Evolutionary conservation across 2,888 invertebrate species (phyloP), one percentile per base, ranked within the genome.

Genomic region (Coronaproctus castanopsis): DNA sequence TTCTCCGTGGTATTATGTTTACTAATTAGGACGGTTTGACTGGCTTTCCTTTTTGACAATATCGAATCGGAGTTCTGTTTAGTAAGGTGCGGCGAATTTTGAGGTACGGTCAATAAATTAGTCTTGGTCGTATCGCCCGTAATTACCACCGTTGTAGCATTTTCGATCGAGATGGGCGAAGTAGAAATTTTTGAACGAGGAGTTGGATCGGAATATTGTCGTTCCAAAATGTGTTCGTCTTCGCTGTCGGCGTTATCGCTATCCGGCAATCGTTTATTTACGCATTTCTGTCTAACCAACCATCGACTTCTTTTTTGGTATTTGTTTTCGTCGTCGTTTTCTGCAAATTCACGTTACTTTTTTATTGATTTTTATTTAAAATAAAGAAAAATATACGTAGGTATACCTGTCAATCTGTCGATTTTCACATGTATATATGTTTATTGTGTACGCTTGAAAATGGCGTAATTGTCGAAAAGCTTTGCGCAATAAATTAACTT

Each of bases 141-240:
- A n/a, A n/a, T n/a, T n/a, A n/a, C n/a, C n/a, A n/a, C n/a, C n/a
- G n/a, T n/a, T n/a, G n/a, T n/a, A n/a, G n/a, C n/a, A n/a, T n/a
- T n/a, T n/a, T n/a, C n/a, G n/a, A n/a, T n/a, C n/a, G n/a, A n/a
- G 19, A 54, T 48, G 2, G 21, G 21, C 23, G 23, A 54, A 24
- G 24, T 3, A n/a, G 19, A 19, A 8, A 14, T 14, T 52, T 55
- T 59, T n/a, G 49, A 55, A 5, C 56, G 59, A 21, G 59, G 59
- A 19, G 59, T 74, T 19, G 80, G 79, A 66, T 80, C 80, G 3
- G 79, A 79, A 66, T 59, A 76, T 67, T 76, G 80, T 52, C 76
- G 72, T 67, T 76, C 80, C 62, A 79, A 75, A 18, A 64, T 57
- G 24, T 65, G 59, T 8, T 8, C 14, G 14, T 36, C 36, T 5